Percentiles rank a stretch among this genome's conserved stretches.
Conservation (phyloP, 2,888 invertebrate genomes). For the Oligia strigilis region DNA sequence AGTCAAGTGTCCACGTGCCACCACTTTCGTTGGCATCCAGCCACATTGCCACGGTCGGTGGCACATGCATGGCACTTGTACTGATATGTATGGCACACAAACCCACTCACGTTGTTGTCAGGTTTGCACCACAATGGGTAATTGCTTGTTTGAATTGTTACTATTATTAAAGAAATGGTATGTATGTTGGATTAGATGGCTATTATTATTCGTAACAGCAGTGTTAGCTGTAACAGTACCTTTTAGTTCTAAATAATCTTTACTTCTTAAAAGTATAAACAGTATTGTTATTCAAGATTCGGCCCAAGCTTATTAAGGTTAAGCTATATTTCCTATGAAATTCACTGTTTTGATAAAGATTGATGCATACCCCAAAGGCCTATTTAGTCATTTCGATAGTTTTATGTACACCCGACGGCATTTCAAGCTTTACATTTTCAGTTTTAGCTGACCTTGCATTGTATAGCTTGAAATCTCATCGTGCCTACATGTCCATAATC, state of each 20-base stretch:
- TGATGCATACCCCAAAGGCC: neutral
- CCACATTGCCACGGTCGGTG: conserved; percentile 27
- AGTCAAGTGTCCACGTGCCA: neutral
- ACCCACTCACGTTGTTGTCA: conserved; percentile 33
- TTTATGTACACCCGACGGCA: neutral
- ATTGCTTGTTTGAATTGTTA: conserved; percentile 13
- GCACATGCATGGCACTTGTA: conserved; percentile 27
- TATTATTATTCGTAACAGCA: conserved; percentile 9
- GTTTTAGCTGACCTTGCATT: too few species aligned
- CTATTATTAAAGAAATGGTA: neutral
- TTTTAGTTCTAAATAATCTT: neutral
- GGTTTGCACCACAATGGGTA: conserved; percentile 29
- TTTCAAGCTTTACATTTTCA: too few species aligned
- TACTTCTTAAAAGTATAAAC: neutral
- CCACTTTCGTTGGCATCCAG: conserved; percentile 32
- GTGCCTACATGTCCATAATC: too few species aligned
- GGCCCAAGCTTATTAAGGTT: too few species aligned
- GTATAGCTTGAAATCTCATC: too few species aligned
- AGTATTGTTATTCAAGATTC: neutral
- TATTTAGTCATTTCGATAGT: neutral
- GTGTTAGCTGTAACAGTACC: neutral
- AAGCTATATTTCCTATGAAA: neutral
- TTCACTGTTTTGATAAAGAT: neutral
- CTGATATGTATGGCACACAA: conserved; percentile 27
- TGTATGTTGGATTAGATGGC: neutral